These are phyloP conservation scores for Villa cingulata DNA, from an alignment of 2,888 invertebrate genomes.

Conservation along the genomic window DNA sequence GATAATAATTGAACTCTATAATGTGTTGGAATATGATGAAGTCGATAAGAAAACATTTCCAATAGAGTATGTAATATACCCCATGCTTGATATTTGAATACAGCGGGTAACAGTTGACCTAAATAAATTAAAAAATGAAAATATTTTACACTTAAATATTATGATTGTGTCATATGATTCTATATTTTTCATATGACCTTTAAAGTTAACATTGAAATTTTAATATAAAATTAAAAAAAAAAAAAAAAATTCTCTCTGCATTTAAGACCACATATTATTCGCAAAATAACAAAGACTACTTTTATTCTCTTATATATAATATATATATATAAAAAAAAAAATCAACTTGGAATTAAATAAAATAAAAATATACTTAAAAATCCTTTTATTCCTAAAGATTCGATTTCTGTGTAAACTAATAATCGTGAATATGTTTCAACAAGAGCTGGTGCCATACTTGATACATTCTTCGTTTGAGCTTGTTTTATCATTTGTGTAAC, in stretches of 20 bases:
- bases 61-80: slow-evolving; percentile 87
- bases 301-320: too few relatives aligned
- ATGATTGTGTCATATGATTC: too few relatives aligned
- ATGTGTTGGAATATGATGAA: slow-evolving; percentile 93
- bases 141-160: too few relatives aligned
- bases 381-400: slow-evolving; percentile 90
- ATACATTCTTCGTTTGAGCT: slow-evolving; percentile 62
- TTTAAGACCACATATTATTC: too few relatives aligned
- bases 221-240: not conserved
- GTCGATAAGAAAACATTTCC: slow-evolving; percentile 93
- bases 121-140: not conserved
- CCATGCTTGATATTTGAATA: slow-evolving; percentile 88
- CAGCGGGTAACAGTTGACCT: slow-evolving; percentile 80
- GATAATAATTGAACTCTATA: slow-evolving; percentile 85
- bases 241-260: too few relatives aligned
- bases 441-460: slow-evolving; percentile 68
- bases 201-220: too few relatives aligned
- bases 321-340: not conserved
- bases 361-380: slow-evolving; percentile 60
- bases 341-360: slow-evolving; percentile 11
- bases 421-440: slow-evolving; percentile 91
- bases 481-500: slow-evolving; percentile 82
- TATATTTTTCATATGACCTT: too few relatives aligned
- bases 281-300: too few relatives aligned
- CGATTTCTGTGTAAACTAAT: slow-evolving; percentile 91